These are phyloP conservation scores for Tethya wilhelma DNA, from an alignment of 37 sponge, comb jelly and placozoan genomes.

Conservation along the genomic window DNA sequence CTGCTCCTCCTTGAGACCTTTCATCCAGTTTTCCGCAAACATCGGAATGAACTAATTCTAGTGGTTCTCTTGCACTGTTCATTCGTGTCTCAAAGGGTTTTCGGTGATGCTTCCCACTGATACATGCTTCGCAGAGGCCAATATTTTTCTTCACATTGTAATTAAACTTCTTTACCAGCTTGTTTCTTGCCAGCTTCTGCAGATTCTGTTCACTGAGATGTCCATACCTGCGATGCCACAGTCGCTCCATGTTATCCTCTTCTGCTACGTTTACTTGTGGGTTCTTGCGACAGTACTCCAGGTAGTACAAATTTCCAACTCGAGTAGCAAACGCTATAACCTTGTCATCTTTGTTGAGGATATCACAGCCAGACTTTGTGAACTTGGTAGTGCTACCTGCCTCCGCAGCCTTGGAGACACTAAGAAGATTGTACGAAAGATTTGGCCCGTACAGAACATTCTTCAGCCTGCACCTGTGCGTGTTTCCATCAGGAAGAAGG, in stretches of 20 bases:
- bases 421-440: conserved; percentile 36
- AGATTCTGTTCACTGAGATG: conserved; percentile 48
- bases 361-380: conserved; percentile 29
- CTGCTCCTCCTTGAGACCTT: conserved; percentile 34
- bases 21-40: conserved; percentile 55
- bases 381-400: conserved; percentile 25
- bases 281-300: conserved; percentile 24
- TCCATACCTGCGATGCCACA: conserved; percentile 67
- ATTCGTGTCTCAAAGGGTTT: conserved; percentile 19
- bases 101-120: conserved; percentile 55
- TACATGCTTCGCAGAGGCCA: conserved; percentile 56
- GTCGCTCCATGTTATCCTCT: conserved; percentile 15
- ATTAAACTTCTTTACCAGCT: conserved; percentile 45
- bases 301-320: conserved; percentile 57
- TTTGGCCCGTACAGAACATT: conserved; percentile 54
- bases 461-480: conserved; percentile 29
- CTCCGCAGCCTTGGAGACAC: conserved; percentile 51
- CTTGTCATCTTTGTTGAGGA: conserved; percentile 17
- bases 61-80: conserved; percentile 23
- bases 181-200: conserved; percentile 26
- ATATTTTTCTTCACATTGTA: conserved; percentile 33
- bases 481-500: conserved; percentile 43
- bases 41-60: conserved; percentile 52
- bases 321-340: conserved; percentile 44
- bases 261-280: conserved; percentile 8